phyloP scores from a whole-genome alignment of 2,797 vertebrate species.

The Nyctalus aviator region DNA sequence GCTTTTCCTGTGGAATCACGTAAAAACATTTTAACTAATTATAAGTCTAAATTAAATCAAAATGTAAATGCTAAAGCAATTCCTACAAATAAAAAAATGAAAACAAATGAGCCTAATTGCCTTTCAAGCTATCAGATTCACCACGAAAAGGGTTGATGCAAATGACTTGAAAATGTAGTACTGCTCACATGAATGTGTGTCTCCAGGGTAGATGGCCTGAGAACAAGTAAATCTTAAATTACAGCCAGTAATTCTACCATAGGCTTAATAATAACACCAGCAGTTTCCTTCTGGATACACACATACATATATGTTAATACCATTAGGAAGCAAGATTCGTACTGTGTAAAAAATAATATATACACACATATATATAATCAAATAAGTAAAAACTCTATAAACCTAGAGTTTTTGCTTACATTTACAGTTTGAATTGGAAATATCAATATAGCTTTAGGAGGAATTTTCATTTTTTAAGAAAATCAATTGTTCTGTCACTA shows the following conservation, averaged over 20 bases:
- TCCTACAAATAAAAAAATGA: conserved; percentile 27
- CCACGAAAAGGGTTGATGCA: not conserved
- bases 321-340: not conserved
- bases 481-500: not conserved
- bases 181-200: too few relatives aligned
- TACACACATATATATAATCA: not conserved
- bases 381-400: not conserved
- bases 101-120: not conserved
- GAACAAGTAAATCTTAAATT: not conserved
- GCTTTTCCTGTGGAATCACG: conserved; percentile 18
- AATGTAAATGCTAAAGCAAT: conserved; percentile 28
- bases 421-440: conserved; percentile 20
- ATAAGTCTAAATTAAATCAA: conserved; percentile 39
- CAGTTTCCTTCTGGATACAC: not conserved
- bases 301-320: not conserved
- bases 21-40: conserved; percentile 44
- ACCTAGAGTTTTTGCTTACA: not conserved
- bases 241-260: not conserved
- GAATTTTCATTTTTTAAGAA: not conserved
- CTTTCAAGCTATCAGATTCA: not conserved
- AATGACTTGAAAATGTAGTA: not conserved
- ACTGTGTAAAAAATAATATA: not conserved
- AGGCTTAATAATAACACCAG: not conserved
- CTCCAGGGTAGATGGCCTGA: not conserved
- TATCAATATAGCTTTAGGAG: not conserved